Conservation (phyloP, 2,113 vertebrate genomes). For the Charina bottae region DNA sequence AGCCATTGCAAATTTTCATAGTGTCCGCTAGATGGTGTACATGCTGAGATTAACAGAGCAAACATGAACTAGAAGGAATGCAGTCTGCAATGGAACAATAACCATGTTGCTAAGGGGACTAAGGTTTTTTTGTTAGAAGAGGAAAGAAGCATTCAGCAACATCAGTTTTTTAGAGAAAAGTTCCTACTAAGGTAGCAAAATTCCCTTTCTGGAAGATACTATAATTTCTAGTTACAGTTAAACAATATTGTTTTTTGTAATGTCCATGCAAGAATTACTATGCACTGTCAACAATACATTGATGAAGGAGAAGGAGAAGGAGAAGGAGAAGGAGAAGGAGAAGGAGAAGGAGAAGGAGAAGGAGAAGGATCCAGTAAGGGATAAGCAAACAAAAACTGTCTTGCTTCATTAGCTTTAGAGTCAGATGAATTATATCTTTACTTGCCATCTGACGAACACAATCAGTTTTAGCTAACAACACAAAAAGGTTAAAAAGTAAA, state of each 20-base stretch:
- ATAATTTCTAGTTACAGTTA: neutral
- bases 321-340: no score
- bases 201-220: neutral
- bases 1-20: neutral
- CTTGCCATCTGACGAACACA: neutral
- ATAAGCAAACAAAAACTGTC: neutral
- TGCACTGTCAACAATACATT: neutral
- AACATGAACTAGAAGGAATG: neutral
- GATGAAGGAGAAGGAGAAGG: no score
- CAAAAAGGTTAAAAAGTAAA: neutral
- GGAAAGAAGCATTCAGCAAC: neutral
- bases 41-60: conserved; percentile 14
- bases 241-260: neutral
- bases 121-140: neutral
- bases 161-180: neutral
- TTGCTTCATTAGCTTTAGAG: neutral
- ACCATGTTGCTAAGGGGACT: neutral
- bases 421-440: neutral
- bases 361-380: neutral
- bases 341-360: neutral
- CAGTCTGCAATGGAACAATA: neutral
- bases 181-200: neutral
- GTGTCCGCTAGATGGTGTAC: neutral
- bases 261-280: neutral
- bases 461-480: neutral